Evolutionary conservation across 2,888 invertebrate genomes (phyloP), one percentile per base, ranked within the genome.

Genomic region (Pyrrhosoma nymphula): DNA sequence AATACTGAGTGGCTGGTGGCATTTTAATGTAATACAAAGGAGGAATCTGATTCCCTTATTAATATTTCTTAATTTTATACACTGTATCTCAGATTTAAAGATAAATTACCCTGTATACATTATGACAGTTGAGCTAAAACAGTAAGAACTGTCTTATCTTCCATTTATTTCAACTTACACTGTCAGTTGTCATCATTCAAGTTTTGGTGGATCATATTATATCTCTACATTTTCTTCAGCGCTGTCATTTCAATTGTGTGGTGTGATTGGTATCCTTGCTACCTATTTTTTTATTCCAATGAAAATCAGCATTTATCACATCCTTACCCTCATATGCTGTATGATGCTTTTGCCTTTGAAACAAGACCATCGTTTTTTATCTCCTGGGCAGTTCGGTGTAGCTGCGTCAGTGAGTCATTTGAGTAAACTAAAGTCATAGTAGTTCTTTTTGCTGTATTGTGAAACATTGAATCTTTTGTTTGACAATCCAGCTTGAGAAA

Each of bases 361-460:
- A 93, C 18, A 47, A 69, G 93, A 69, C n/a, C 69, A 69, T 69
- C 63, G 93, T 12, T 69, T 93, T 93, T 93, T 55, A 69, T 39
- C 93, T 93, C 93, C 47, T 93, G 75, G 75, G 93, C 93, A 93
- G 75, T 93, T 69, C 14, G 39, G 69, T 93, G 93, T 93, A 69
- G 93, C 75, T 93, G 93, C 93, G 69, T 93, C 93, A 93, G 69
- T 47, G 63, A 69, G 93, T 47, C 69, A 93, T 55, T 93, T 69
- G 93, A 26, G 93, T 93, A 47, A 93, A 93, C 93, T 75, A 69
- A 35, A 93, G 26, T 47, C 69, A 55, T 69, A 75, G 93, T 63
- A 63, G 47, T 93, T 93, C 69, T 63, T 69, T 63, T 93, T 93
- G 63, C 93, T 69, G 39, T 93, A 93, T 93, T 93, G 69, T 26